Percentiles rank a stretch among this genome's conserved stretches.
phyloP scores from a whole-genome alignment of 2,797 vertebrate species.

The Premnoplex brunnescens region DNA sequence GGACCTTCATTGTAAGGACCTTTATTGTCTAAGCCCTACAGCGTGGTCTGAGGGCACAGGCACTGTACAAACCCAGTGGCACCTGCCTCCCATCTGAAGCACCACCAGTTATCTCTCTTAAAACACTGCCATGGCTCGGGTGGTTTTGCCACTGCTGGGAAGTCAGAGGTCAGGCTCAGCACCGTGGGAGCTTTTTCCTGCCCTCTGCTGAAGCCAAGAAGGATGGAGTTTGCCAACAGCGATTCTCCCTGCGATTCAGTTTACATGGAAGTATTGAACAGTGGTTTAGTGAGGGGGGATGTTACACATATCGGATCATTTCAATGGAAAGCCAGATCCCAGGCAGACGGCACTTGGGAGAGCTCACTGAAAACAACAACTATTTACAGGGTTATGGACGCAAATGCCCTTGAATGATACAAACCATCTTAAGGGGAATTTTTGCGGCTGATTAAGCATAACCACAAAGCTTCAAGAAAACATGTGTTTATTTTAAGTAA shows the following conservation, averaged over 20 bases:
- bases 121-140: not conserved
- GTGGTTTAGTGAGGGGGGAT: not conserved
- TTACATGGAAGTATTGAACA: not conserved
- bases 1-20: not conserved
- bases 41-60: not conserved
- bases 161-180: constrained; percentile 20
- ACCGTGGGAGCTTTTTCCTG: not conserved
- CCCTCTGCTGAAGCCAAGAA: not conserved
- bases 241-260: accelerated
- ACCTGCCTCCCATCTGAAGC: not conserved
- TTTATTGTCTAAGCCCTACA: accelerated
- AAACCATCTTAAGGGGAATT: constrained; percentile 64
- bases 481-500: constrained; percentile 73
- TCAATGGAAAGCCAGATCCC: constrained; percentile 4
- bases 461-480: constrained; percentile 70
- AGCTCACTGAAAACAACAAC: not conserved
- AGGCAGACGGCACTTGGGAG: not conserved
- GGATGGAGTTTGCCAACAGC: not conserved
- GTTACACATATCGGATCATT: not conserved
- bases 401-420: constrained; percentile 68
- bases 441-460: constrained; percentile 66
- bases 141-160: not conserved
- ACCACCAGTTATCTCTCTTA: not conserved
- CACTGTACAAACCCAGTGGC: not conserved
- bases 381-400: constrained; percentile 57